Base-by-base conservation (phyloP, 92 coral and sea anemone species). In the Galaxea fascicularis region DNA sequence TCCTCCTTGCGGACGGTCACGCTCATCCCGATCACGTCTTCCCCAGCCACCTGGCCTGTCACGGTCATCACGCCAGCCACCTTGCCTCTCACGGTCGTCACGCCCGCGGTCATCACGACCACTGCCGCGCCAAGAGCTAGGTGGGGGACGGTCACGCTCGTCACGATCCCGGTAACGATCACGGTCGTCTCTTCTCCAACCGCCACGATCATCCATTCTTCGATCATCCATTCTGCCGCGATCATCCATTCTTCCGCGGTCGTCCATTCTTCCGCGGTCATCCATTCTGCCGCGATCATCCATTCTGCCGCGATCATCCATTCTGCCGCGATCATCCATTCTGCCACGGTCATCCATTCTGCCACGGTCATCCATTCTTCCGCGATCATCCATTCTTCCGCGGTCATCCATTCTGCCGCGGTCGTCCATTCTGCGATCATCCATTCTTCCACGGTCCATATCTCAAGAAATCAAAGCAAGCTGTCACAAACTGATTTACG, bases 101-200 rank as follows among this genome's bases (percentile, higher is more conserved):
- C 90, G 83, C 7, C 79, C 86, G 20, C 83, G 87, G 60, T 86
- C 92, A 28, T 84, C 93, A 12, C 90, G 93, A 47, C 73, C 93
- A 12, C 90, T 87, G 28, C 73, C 92, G 24, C 92, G 89, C 72
- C 82, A 78, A 8, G 72, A 18, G 44, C 45, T 44, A 41, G 82
- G 59, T 15, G 82, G 88, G 20, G 93, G 90, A 62, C 77, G 75
- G 15, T 77, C 86, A 69, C 77, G 86, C 22, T 90, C 90, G 0
- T 80, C 90, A 24, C 94, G 88, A 1, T 80, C 90, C 12, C 94
- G 88, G 1, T 82, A 91, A 58, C 89, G 82, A 30, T 79, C 84
- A 49, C 87, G 84, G 28, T 83, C 94, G 65, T 90, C 91, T 58
- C 92, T 79, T 16, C 65, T 79, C 74, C 74, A 79, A n/a, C 63